Conservation (phyloP, 2,113 vertebrate species). For the Sisor rabdophorus region DNA sequence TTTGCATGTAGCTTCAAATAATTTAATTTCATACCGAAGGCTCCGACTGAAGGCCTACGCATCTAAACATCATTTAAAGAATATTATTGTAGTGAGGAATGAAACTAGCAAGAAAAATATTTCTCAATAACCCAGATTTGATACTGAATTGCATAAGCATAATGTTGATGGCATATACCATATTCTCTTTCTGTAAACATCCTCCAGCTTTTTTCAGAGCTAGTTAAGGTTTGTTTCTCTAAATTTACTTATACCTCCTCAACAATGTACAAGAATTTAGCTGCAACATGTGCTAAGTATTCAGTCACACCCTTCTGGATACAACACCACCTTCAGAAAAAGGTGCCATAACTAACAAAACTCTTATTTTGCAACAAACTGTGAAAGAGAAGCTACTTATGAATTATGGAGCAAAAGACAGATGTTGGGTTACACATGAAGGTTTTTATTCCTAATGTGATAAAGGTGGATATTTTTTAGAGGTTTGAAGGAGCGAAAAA, state of each 20-base stretch:
- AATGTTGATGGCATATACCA: background rate
- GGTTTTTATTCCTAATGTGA: no score
- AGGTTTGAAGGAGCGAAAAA: no score
- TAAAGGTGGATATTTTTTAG: no score
- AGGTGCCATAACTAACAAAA: conserved; percentile 25
- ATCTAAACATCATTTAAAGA: background rate
- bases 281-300: background rate
- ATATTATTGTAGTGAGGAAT: background rate
- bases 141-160: background rate
- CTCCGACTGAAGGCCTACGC: no score
- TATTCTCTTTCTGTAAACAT: background rate
- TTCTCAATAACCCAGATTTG: background rate
- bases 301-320: conserved; percentile 18
- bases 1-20: no score
- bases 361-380: conserved; percentile 42
- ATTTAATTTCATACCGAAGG: no score
- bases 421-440: background rate
- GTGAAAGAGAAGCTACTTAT: conserved; percentile 11
- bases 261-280: background rate
- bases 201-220: background rate
- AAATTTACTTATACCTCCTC: background rate
- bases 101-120: background rate
- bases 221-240: background rate
- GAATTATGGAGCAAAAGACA: background rate
- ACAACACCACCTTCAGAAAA: conserved; percentile 38